Percentiles rank a stretch among this genome's conserved stretches.
These are phyloP conservation scores for Drosophila eugracilis DNA, from an alignment of 1,140 invertebrate genomes.

Conservation along the genomic window DNA sequence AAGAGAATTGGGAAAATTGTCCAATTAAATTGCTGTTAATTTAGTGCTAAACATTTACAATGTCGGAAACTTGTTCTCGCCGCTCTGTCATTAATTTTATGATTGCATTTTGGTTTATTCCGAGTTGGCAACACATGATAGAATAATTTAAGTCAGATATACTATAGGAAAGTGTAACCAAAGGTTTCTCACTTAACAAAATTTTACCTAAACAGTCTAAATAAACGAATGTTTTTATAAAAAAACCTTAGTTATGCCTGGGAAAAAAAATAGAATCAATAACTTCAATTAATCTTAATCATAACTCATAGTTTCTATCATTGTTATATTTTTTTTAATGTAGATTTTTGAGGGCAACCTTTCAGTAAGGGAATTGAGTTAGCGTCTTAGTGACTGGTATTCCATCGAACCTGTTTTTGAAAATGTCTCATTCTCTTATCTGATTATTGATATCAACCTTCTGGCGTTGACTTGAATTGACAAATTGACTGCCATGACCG, in stretches of 20 bases:
- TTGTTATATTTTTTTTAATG: too few relatives aligned
- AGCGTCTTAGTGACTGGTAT: neutral
- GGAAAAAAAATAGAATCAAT: too few relatives aligned
- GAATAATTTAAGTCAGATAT: neutral
- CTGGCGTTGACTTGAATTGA: slow-evolving; percentile 40
- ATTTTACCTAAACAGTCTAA: too few relatives aligned
- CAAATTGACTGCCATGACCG: slow-evolving; percentile 44
- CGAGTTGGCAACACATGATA: slow-evolving; percentile 51
- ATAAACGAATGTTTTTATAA: too few relatives aligned
- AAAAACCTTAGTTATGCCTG: too few relatives aligned
- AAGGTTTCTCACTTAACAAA: too few relatives aligned
- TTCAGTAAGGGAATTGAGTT: neutral
- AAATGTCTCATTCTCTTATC: slow-evolving; percentile 25
- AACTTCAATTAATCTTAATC: too few relatives aligned
- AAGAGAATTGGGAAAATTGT: slow-evolving; percentile 40
- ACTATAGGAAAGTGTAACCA: too few relatives aligned
- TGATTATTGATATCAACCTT: slow-evolving; percentile 26
- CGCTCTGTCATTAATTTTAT: slow-evolving; percentile 58
- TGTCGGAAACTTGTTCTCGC: slow-evolving; percentile 69
- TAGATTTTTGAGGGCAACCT: neutral
- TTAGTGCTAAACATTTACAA: slow-evolving; percentile 78
- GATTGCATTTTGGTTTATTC: slow-evolving; percentile 31
- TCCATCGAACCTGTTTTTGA: slow-evolving; percentile 7
- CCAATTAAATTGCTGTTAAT: slow-evolving; percentile 78
- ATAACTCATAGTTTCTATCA: too few relatives aligned